These are phyloP conservation scores for Hyppa rectilinea DNA, from an alignment of 2,888 invertebrate genomes.

Conservation along the genomic window DNA sequence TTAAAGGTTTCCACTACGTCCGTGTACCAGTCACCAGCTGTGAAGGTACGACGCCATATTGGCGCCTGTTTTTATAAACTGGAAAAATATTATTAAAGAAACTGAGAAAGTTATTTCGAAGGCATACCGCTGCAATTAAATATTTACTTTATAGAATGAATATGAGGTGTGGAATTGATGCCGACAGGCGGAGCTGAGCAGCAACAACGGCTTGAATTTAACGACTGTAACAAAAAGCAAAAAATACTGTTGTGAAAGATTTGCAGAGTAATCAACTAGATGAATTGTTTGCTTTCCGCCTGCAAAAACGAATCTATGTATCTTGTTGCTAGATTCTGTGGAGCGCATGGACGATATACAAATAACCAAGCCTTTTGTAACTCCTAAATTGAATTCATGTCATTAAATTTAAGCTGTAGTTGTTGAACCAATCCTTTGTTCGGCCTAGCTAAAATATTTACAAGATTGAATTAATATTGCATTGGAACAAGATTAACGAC, in stretches of 20 bases:
- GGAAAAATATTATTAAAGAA: slow-evolving; percentile 19
- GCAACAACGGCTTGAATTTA: slow-evolving; percentile 29
- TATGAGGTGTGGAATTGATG: slow-evolving; percentile 8
- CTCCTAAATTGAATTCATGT: slow-evolving; percentile 36
- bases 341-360: slow-evolving; percentile 1
- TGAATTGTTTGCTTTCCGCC: slow-evolving; percentile 20
- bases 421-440: slow-evolving; percentile 34
- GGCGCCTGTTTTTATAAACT: slow-evolving; percentile 19
- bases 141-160: slow-evolving; percentile 42
- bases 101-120: slow-evolving; percentile 9
- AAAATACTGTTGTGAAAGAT: slow-evolving; percentile 26
- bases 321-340: slow-evolving; percentile 21
- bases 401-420: slow-evolving; percentile 21
- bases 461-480: slow-evolving; percentile 45
- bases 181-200: slow-evolving; percentile 1
- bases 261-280: slow-evolving; percentile 28
- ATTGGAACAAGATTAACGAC: slow-evolving; percentile 49
- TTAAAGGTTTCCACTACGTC: slow-evolving; percentile 31
- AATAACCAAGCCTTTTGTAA: not conserved
- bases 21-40: slow-evolving; percentile 19
- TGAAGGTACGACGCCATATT: slow-evolving; percentile 7
- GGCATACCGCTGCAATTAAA: slow-evolving; percentile 29
- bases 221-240: slow-evolving; percentile 13
- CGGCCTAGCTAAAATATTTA: slow-evolving; percentile 31
- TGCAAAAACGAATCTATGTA: slow-evolving; percentile 23